These are phyloP conservation scores for Oryctes rhinoceros DNA, from an alignment of 1,140 invertebrate genomes.

Conservation along the genomic window DNA sequence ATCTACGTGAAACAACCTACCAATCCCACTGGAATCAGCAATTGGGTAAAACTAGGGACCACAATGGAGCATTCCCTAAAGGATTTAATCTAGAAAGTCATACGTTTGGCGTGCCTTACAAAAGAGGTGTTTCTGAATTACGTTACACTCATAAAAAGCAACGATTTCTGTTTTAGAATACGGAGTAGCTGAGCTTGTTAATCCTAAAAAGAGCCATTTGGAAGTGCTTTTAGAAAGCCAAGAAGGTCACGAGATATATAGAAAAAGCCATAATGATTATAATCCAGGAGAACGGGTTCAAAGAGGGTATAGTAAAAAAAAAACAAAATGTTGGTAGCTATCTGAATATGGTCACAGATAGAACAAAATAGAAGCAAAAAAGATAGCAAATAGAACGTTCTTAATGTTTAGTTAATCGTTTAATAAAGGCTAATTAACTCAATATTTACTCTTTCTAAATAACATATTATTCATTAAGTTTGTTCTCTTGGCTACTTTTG, in stretches of 20 bases:
- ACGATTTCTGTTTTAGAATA: neutral
- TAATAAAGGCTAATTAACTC: no score
- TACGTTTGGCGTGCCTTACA: constrained; percentile 62
- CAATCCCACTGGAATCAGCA: constrained; percentile 64
- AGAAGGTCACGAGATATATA: constrained; percentile 56
- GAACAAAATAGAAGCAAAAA: no score
- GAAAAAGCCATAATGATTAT: constrained; percentile 59
- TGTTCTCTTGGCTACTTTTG: no score
- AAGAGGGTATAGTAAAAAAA: constrained; percentile 56
- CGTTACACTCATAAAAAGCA: neutral
- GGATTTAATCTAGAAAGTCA: constrained; percentile 60
- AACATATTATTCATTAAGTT: no score
- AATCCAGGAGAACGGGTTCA: constrained; percentile 59
- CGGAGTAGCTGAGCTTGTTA: constrained; percentile 53
- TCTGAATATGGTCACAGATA: neutral
- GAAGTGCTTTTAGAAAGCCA: constrained; percentile 59
- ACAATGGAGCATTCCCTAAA: constrained; percentile 62
- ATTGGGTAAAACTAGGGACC: constrained; percentile 61
- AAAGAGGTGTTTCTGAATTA: constrained; percentile 54
- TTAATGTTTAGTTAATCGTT: no score
- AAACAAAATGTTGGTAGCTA: neutral
- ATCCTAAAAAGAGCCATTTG: constrained; percentile 55
- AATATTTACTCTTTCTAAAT: no score
- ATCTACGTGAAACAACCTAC: constrained; percentile 64
- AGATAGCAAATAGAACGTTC: no score